Percentiles rank a stretch among this genome's conserved stretches.
Conservation (phyloP, 1,140 invertebrate genomes). For the Aradophagus sp. region DNA sequence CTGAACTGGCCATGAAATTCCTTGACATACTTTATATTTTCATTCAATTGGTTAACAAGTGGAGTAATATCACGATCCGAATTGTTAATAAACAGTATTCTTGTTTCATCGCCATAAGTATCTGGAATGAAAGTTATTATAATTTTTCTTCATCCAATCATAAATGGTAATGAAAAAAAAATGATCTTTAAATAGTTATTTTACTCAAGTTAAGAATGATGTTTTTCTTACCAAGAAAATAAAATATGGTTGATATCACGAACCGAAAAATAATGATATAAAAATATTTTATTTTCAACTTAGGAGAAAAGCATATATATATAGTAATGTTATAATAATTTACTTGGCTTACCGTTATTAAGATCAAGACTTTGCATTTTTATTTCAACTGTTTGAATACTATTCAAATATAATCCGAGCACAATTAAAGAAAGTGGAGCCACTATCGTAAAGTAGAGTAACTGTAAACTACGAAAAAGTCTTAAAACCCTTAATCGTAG, state of each 20-base stretch:
- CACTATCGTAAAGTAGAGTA: constrained; percentile 75
- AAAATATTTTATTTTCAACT: too few species aligned
- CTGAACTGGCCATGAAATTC: constrained; percentile 80
- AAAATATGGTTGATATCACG: too few species aligned
- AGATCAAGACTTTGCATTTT: constrained; percentile 79
- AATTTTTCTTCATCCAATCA: too few species aligned
- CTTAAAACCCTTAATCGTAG: constrained; percentile 72
- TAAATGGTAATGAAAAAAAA: too few species aligned
- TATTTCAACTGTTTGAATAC: constrained; percentile 78
- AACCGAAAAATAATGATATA: too few species aligned
- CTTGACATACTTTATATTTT: constrained; percentile 73
- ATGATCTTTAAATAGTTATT: too few species aligned
- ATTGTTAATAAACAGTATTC: constrained; percentile 66
- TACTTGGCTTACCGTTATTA: constrained; percentile 65
- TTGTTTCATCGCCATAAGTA: constrained; percentile 65
- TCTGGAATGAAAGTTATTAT: constrained; percentile 54
- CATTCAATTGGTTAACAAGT: constrained; percentile 61
- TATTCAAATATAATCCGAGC: constrained; percentile 81
- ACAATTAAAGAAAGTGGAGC: constrained; percentile 79
- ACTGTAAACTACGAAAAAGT: constrained; percentile 73
- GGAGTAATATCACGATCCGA: constrained; percentile 64
- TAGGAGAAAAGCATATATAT: too few species aligned
- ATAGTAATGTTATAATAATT: too few species aligned
- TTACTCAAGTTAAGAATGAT: too few species aligned
- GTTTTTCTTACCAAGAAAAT: too few species aligned